phyloP scores from a whole-genome alignment of 2,113 vertebrate genomes.

The Eira barbara region DNA sequence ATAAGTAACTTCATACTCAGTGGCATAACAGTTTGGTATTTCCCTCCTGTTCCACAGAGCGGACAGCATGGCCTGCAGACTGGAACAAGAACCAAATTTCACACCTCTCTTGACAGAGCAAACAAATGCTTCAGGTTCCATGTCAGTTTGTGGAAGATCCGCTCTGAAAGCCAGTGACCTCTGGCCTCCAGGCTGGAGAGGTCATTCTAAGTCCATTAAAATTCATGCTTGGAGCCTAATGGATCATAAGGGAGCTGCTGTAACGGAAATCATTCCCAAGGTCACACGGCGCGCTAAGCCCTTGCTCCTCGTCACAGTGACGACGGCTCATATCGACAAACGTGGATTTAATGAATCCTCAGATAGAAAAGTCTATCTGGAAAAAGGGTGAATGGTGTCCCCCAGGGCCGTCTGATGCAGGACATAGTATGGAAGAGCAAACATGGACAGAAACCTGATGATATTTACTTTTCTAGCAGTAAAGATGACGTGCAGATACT shows the following conservation, averaged over 20 bases:
- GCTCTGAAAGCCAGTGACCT: slow-evolving; percentile 14
- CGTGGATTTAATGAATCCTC: neutral
- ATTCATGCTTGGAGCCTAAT: slow-evolving; percentile 17
- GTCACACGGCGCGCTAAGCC: neutral
- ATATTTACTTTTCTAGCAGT: neutral
- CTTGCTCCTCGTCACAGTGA: neutral
- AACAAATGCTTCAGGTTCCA: neutral
- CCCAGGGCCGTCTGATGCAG: neutral
- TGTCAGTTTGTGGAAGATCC: slow-evolving; percentile 19
- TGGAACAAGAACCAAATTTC: neutral
- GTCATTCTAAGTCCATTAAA: neutral
- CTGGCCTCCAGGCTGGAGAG: neutral
- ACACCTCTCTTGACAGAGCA: neutral
- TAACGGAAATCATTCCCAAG: neutral
- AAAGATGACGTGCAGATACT: neutral
- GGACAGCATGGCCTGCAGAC: neutral
- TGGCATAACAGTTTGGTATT: neutral
- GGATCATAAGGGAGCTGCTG: neutral
- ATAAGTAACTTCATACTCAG: neutral
- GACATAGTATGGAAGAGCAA: neutral
- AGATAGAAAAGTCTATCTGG: neutral
- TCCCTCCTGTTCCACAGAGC: neutral
- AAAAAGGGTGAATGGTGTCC: neutral
- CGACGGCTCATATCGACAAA: neutral
- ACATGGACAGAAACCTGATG: slow-evolving; percentile 49